A percentile compares a stretch with the other conserved stretches of the same genome.
phyloP scores from a whole-genome alignment of 2,113 vertebrate species.

The Chlorocebus sabaeus region DNA sequence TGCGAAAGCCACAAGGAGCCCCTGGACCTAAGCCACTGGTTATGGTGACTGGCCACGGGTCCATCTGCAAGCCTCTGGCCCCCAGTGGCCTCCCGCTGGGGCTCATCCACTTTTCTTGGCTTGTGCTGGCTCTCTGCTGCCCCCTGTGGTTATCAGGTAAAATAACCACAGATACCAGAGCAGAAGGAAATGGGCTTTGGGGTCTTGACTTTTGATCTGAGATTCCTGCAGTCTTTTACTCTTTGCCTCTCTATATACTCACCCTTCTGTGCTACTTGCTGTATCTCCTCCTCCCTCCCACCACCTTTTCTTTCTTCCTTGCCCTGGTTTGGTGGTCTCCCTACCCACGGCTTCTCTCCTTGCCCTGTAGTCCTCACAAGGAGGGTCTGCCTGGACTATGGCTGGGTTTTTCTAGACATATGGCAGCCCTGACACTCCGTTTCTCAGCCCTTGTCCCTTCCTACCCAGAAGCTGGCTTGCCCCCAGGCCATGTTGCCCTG shows the following conservation, averaged over 20 bases:
- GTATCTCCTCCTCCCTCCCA: background rate
- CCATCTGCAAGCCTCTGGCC: background rate
- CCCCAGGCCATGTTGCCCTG: background rate
- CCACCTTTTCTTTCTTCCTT: background rate
- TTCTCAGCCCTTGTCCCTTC: background rate
- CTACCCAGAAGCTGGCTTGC: background rate
- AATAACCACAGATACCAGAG: background rate
- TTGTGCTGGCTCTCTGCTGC: constrained; percentile 12
- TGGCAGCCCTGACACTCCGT: background rate
- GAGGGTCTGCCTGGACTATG: background rate
- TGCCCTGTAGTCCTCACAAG: background rate
- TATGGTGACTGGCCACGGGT: fast-evolving
- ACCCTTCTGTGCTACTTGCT: background rate
- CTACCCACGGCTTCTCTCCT: background rate
- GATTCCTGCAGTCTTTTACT: background rate
- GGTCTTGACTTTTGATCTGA: too few relatives aligned
- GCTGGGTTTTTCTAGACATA: background rate
- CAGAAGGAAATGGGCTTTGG: background rate
- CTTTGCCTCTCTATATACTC: background rate
- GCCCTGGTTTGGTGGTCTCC: background rate
- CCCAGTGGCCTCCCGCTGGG: background rate
- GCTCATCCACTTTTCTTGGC: background rate
- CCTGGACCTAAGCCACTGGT: background rate
- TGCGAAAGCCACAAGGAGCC: background rate
- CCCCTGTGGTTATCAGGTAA: background rate